These are phyloP conservation scores for Galemys pyrenaicus DNA, from an alignment of 2,113 vertebrate species.

Conservation along the genomic window DNA sequence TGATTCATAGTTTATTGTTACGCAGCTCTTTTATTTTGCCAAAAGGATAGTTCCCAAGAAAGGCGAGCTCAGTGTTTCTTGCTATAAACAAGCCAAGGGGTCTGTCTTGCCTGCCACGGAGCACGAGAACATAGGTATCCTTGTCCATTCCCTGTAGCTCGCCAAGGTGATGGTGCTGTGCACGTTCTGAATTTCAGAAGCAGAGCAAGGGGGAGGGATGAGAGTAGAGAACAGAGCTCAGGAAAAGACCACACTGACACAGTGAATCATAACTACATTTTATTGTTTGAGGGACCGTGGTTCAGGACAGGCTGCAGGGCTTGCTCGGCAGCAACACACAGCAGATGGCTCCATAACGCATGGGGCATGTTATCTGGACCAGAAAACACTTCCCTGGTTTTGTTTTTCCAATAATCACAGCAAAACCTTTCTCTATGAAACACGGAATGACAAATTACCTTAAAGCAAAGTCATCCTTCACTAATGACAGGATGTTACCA, in stretches of 20 bases:
- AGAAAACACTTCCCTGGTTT: not conserved
- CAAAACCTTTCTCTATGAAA: conserved; percentile 20
- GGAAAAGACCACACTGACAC: conserved; percentile 38
- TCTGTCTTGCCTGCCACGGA: not conserved
- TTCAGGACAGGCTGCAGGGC: conserved; percentile 24
- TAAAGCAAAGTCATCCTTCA: conserved; percentile 59
- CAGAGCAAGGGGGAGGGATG: not conserved
- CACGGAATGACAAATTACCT: conserved; percentile 46
- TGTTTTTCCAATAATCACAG: conserved; percentile 44
- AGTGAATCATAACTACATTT: not conserved
- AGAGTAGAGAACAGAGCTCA: not conserved
- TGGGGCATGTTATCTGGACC: not conserved
- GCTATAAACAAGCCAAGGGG: not conserved
- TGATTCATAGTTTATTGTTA: not conserved
- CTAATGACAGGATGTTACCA: not conserved
- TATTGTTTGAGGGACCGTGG: conserved; percentile 57
- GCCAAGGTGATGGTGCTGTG: not conserved
- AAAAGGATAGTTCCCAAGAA: not conserved
- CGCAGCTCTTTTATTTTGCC: conserved; percentile 2
- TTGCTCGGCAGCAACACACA: conserved; percentile 3
- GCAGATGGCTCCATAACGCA: not conserved
- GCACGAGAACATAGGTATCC: not conserved
- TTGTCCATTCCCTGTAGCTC: not conserved
- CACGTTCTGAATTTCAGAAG: not conserved
- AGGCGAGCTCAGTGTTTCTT: not conserved